Evolutionary conservation across 2,113 vertebrate species (phyloP).

Genomic region (Cebidichthys violaceus): DNA sequence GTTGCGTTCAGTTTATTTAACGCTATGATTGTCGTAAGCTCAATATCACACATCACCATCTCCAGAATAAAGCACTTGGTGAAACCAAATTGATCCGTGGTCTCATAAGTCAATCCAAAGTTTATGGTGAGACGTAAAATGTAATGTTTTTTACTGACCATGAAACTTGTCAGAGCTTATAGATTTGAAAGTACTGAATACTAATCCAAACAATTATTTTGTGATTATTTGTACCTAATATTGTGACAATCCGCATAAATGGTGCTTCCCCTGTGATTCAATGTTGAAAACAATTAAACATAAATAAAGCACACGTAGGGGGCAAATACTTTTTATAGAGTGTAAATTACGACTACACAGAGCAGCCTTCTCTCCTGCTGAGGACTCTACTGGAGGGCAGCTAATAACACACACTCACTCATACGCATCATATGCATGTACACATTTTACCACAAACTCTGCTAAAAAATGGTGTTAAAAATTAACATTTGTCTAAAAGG

Average conservation of each 20-base stretch:
- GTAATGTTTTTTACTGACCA: neutral
- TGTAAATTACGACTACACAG: neutral
- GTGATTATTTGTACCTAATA: neutral
- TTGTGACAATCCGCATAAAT: neutral
- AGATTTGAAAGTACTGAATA: neutral
- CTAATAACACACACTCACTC: slow-evolving; percentile 2
- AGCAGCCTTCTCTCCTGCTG: neutral
- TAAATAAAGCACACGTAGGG: neutral
- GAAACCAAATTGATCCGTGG: neutral
- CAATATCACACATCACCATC: neutral
- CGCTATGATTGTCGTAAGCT: neutral
- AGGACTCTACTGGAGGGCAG: slow-evolving; percentile 26
- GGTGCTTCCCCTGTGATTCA: neutral
- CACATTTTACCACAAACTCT: slow-evolving; percentile 13
- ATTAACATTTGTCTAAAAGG: slow-evolving; percentile 2
- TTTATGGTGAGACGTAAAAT: neutral
- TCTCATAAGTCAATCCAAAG: neutral
- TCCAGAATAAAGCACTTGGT: neutral
- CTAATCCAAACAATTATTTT: neutral
- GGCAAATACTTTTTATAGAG: neutral
- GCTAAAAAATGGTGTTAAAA: slow-evolving; percentile 4
- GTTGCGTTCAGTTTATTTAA: neutral
- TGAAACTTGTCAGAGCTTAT: neutral
- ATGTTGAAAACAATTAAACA: slow-evolving; percentile 3
- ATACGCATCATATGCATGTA: neutral